These are phyloP conservation scores for Hapalemur alaotrensis DNA, from an alignment of 2,797 vertebrate species.

Conservation along the genomic window DNA sequence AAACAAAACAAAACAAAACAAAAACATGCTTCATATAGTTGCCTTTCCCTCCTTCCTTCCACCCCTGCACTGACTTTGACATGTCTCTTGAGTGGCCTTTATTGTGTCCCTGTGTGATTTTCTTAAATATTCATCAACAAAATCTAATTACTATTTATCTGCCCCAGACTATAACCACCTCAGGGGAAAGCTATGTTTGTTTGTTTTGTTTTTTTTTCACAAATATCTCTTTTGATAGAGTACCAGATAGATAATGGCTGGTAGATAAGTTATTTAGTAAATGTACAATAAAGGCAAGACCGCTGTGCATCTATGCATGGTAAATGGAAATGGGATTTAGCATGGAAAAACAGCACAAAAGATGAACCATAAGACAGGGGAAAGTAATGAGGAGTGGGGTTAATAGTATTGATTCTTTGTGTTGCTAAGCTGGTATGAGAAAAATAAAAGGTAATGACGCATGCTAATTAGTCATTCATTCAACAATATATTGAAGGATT, in stretches of 20 bases:
- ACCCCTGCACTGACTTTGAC: neutral
- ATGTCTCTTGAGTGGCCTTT: neutral
- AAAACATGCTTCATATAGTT: rapidly evolving
- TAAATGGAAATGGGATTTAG: neutral
- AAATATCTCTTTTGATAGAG: neutral
- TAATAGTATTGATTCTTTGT: neutral
- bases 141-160: neutral
- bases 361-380: neutral
- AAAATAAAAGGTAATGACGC: neutral
- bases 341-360: neutral
- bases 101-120: neutral
- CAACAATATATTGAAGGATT: neutral
- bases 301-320: too few species aligned
- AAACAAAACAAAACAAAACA: neutral
- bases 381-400: neutral
- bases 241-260: neutral
- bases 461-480: neutral
- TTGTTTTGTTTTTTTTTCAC: neutral
- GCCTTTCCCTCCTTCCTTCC: neutral
- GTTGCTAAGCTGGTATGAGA: neutral
- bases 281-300: neutral
- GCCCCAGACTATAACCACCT: neutral
- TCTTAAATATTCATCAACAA: neutral
- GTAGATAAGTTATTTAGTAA: neutral
- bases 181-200: neutral